Evolutionary conservation across 2,113 vertebrate species (phyloP), one percentile per base, ranked within the genome.

Genomic region (Rhadina sibilatrix): DNA sequence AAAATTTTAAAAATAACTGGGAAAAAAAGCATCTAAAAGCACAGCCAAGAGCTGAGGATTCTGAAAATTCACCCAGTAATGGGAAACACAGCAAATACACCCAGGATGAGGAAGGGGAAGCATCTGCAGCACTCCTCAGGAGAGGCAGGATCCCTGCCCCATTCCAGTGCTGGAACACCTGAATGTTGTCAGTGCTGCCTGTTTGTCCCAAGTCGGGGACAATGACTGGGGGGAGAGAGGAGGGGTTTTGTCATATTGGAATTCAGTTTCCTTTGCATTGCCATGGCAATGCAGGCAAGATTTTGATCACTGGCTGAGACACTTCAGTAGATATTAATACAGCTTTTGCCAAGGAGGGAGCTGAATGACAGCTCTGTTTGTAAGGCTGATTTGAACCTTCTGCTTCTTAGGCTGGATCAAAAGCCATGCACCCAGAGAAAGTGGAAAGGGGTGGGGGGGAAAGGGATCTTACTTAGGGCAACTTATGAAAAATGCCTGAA

Each of bases 371-470:
- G 83, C 65, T 76, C 25, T 38, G 77, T 80, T 82, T 40, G 30
- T n/a, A 61, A 82, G 52, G 49, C 40, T 93, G 93, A 96, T 79
- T 79, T 79, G 75, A 97, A 91, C 79, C 91, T 94, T 94, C 87
- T 96, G 86, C 81, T 94, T 91, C 68, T 93, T 40, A 40, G 80
- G 31, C 59, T 86, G 46, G 30, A 83, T 78, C 71, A 78, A 86
- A 82, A 93, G 75, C 64, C 66, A 33, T 10, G 35, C 28, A 85
- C 69, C 40, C 65, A 42, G 68, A 87, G 42, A 91, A 96, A 92
- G 68, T 22, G 63, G 72, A 72, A 52, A 38, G 37, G 37, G 37
- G 37, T 10, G 37, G 37, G 37, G 37, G 37, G 37, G 37, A 38
- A 33, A 4, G 2, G 38, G 60, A 54, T 91, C 61, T 90, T 91